A percentile compares a stretch with the other conserved stretches of the same genome.
Conservation (phyloP, 2,797 vertebrate species). For the Catharus ustulatus region DNA sequence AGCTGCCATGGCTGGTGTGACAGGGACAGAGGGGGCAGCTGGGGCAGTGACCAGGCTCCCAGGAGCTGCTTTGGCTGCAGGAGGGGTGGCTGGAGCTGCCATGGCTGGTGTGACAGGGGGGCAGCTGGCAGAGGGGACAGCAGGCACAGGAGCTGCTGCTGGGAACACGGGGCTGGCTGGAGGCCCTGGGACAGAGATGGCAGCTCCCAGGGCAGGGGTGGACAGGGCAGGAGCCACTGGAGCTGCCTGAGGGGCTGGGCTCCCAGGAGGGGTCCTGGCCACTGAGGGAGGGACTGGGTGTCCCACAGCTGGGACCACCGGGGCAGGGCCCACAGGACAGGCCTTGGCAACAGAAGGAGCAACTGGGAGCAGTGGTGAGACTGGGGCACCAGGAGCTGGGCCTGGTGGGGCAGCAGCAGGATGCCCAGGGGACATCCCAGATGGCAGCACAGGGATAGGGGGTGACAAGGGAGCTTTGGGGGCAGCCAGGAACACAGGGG, state of each 20-base stretch:
- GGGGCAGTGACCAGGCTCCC: neutral
- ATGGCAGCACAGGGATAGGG: slow-evolving; percentile 35
- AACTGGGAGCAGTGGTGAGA: neutral
- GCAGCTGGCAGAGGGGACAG: neutral
- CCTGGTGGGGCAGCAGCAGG: neutral
- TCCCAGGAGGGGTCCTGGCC: neutral
- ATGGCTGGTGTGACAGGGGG: neutral
- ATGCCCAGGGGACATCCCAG: slow-evolving; percentile 40
- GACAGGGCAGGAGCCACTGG: neutral
- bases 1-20: accelerated
- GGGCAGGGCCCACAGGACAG: neutral
- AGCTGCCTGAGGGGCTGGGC: neutral
- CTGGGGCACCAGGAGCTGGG: neutral
- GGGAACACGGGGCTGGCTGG: neutral
- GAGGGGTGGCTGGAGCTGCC: slow-evolving; percentile 12
- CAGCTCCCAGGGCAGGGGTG: neutral
- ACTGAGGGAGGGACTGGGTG: neutral
- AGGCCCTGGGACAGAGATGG: neutral
- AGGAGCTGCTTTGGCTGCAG: accelerated
- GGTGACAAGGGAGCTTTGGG: slow-evolving; percentile 75
- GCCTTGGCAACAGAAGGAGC: neutral
- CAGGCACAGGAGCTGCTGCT: neutral
- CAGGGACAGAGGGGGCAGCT: neutral
- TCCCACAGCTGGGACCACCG: neutral
- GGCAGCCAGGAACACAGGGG: neutral